These are phyloP conservation scores for Myiotriccus ornatus DNA, from an alignment of 2,797 vertebrate genomes.

Conservation along the genomic window DNA sequence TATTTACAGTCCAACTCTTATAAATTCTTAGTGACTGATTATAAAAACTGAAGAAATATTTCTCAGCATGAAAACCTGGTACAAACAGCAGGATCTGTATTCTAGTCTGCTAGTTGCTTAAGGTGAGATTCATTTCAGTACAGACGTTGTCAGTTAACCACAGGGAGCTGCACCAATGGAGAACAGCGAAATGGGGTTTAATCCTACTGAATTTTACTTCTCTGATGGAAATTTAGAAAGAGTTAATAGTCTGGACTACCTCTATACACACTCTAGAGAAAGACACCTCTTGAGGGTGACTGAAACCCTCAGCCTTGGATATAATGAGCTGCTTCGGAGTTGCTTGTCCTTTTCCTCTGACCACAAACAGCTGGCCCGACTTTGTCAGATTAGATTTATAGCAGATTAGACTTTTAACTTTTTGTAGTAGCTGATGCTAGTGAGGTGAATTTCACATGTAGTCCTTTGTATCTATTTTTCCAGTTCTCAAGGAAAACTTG, in stretches of 20 bases:
- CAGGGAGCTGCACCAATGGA: neutral
- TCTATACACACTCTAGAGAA: neutral
- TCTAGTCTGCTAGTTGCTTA: neutral
- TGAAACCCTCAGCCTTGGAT: neutral
- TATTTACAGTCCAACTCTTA: neutral
- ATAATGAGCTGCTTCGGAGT: neutral
- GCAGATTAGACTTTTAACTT: neutral
- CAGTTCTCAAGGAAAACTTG: neutral
- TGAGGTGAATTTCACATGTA: neutral
- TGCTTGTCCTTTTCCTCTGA: neutral
- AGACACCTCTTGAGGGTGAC: neutral
- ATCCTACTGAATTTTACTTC: neutral
- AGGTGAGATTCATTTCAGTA: neutral
- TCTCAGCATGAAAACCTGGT: neutral
- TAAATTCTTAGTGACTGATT: neutral
- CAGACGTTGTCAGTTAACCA: neutral
- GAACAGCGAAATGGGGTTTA: neutral
- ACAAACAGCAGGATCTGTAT: neutral
- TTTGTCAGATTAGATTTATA: neutral
- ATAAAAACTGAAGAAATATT: neutral
- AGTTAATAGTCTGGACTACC: neutral
- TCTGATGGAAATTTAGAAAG: neutral
- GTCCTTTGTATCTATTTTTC: neutral
- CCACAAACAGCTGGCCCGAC: rapidly evolving
- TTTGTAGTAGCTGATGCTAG: neutral